Evolutionary conservation across 2,797 vertebrate species (phyloP).

Genomic region (Pristis pectinata): DNA sequence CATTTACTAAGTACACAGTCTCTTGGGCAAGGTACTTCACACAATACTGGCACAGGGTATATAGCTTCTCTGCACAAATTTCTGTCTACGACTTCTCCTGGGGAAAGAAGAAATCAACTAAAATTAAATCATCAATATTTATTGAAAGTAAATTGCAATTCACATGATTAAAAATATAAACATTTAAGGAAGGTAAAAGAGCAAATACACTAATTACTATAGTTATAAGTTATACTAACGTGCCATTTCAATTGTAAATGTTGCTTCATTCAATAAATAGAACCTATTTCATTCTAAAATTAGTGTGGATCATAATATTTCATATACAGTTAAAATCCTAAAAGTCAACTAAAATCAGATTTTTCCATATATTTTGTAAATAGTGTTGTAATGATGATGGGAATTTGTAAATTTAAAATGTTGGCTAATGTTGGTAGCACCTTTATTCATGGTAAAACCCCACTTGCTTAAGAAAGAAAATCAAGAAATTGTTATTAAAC

Average conservation of each 20-base stretch:
- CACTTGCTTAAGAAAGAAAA: not conserved
- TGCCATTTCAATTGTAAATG: not conserved
- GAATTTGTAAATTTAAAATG: not conserved
- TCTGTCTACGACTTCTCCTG: conserved; percentile 73
- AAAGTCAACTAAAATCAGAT: not conserved
- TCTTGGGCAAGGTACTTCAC: conserved; percentile 80
- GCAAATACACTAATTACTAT: not conserved
- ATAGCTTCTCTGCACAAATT: conserved; percentile 72
- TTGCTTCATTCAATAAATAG: not conserved
- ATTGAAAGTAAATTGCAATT: conserved; percentile 49
- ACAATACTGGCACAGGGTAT: conserved; percentile 68
- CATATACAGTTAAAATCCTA: not conserved
- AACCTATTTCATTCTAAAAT: not conserved
- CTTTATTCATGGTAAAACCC: not conserved
- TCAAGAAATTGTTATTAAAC: not conserved
- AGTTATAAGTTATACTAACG: not conserved
- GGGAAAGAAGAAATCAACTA: conserved; percentile 47
- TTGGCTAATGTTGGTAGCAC: not conserved
- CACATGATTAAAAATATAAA: not conserved
- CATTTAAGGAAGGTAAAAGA: not conserved
- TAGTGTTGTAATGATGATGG: not conserved
- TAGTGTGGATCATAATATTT: not conserved
- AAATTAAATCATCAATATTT: conserved; percentile 48
- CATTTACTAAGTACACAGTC: conserved; percentile 92
- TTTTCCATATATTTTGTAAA: not conserved